These are phyloP conservation scores for Mesoclemmys tuberculata DNA, from an alignment of 2,113 vertebrate species.

Conservation along the genomic window DNA sequence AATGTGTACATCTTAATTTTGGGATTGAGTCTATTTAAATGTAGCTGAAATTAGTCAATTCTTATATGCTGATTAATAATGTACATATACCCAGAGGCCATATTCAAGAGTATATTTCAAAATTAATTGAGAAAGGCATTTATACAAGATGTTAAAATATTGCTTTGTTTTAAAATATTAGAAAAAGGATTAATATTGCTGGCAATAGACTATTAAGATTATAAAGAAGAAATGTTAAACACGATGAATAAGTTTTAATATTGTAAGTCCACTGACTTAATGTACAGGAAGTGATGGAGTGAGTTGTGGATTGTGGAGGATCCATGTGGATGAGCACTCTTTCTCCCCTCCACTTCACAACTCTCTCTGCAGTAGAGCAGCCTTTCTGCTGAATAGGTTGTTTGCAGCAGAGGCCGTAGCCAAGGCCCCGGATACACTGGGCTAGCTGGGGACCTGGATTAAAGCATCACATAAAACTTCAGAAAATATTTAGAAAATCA, in stretches of 20 bases:
- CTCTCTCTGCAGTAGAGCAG: background rate
- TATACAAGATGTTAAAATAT: background rate
- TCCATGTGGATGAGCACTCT: background rate
- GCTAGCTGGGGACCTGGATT: background rate
- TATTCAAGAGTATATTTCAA: background rate
- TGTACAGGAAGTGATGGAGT: background rate
- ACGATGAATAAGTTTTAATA: background rate
- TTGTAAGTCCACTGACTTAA: background rate
- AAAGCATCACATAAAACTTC: background rate
- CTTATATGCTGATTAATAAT: background rate
- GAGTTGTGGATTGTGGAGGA: background rate
- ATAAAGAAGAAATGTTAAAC: background rate
- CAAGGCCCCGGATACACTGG: background rate
- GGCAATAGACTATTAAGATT: background rate
- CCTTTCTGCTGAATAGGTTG: background rate
- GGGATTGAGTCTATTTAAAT: background rate
- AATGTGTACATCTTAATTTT: background rate
- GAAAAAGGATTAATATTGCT: constrained; percentile 12
- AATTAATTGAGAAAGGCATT: background rate
- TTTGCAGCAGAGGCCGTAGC: background rate
- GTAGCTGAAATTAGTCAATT: background rate
- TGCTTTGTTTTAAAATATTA: background rate
- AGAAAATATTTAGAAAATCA: background rate
- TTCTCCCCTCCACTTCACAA: background rate
- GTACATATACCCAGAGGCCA: background rate